These are phyloP conservation scores for Sterrhoptilus dennistouni DNA, from an alignment of 2,113 vertebrate genomes.

Conservation along the genomic window DNA sequence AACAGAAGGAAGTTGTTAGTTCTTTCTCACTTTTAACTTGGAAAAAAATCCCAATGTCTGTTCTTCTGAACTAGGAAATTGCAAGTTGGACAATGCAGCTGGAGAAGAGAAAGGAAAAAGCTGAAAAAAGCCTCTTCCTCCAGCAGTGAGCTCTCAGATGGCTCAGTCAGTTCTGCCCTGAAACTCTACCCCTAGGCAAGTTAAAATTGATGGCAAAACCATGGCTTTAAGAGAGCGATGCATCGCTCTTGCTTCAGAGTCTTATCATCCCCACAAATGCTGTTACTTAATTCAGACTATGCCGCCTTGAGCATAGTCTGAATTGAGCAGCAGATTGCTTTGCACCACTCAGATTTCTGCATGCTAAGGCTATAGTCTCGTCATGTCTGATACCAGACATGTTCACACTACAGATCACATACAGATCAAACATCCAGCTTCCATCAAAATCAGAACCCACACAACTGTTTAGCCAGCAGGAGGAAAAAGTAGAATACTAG, in stretches of 20 bases:
- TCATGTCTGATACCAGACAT: neutral
- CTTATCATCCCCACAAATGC: neutral
- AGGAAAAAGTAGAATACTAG: neutral
- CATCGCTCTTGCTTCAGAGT: neutral
- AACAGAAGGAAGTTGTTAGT: neutral
- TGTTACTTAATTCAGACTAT: neutral
- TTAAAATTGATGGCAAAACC: neutral
- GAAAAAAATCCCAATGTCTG: neutral
- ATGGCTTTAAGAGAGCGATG: neutral
- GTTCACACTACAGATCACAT: neutral
- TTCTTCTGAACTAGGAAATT: neutral
- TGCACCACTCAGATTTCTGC: neutral
- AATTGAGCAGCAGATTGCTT: neutral
- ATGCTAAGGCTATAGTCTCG: fast-evolving
- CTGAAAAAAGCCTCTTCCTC: neutral
- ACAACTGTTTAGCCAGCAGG: neutral
- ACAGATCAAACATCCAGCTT: neutral
- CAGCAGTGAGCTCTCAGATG: neutral
- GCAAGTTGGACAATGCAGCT: neutral
- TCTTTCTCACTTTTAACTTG: neutral
- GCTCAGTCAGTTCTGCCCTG: neutral
- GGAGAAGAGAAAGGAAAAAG: neutral
- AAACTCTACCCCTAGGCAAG: neutral
- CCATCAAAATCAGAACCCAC: neutral
- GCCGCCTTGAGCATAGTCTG: neutral